phyloP scores from a whole-genome alignment of 2,797 vertebrate genomes.

The Phyllotis vaccarum region DNA sequence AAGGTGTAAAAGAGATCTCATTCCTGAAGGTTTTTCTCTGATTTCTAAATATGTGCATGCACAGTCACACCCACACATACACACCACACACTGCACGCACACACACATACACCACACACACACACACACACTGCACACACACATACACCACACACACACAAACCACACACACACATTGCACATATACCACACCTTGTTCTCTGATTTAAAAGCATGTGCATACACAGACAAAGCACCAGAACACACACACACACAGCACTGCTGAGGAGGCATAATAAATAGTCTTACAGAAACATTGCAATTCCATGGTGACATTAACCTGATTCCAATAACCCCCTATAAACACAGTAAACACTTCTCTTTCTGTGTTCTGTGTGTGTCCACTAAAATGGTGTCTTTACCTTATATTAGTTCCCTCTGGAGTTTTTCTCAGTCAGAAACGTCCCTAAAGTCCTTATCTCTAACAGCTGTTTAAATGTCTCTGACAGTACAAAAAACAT shows the following conservation, averaged over 20 bases:
- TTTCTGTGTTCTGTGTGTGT: background rate
- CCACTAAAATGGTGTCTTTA: constrained; percentile 44
- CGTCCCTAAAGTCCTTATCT: constrained; percentile 13
- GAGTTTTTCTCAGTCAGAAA: constrained; percentile 3
- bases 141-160: background rate
- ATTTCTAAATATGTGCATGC: background rate
- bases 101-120: background rate
- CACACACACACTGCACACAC: background rate
- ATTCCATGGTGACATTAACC: background rate
- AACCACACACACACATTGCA: background rate
- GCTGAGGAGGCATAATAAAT: background rate
- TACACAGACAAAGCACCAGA: background rate
- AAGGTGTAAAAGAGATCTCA: background rate
- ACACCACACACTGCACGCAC: background rate
- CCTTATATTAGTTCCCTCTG: constrained; percentile 14
- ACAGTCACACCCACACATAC: background rate
- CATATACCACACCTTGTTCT: background rate
- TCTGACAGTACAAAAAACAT: constrained; percentile 52
- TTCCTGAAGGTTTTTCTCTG: background rate
- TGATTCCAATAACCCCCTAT: background rate
- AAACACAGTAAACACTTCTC: constrained; percentile 42
- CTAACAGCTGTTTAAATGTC: constrained; percentile 60
- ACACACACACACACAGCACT: background rate
- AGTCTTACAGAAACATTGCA: background rate
- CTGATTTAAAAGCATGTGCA: no score